Conservation (phyloP, 2,888 invertebrate genomes). For the Blera fallax region DNA sequence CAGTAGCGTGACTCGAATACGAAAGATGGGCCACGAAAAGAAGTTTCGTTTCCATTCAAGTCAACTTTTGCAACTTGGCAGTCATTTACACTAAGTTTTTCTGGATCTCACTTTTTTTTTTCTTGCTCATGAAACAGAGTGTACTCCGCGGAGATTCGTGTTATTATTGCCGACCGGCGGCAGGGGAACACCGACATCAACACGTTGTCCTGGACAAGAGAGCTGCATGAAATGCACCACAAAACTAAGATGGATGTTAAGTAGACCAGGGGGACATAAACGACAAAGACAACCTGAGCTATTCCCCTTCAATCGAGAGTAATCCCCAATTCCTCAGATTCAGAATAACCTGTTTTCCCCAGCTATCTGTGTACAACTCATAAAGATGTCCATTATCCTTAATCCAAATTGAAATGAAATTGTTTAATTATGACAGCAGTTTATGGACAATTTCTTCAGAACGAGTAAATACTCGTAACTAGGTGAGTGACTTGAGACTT, state of each 20-base stretch:
- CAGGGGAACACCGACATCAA: neutral
- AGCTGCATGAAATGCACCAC: neutral
- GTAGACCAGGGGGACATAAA: neutral
- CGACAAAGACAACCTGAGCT: too few species aligned
- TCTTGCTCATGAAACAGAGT: neutral
- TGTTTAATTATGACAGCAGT: constrained; percentile 9
- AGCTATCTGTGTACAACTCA: neutral
- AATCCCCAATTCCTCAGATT: too few species aligned
- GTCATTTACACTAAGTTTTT: constrained; percentile 51
- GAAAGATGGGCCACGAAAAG: constrained; percentile 15
- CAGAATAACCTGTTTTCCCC: too few species aligned
- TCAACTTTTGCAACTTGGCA: constrained; percentile 48
- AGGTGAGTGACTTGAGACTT: neutral
- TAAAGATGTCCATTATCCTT: neutral
- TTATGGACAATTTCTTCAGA: neutral
- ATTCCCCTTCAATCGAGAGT: too few species aligned
- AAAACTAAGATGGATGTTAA: neutral
- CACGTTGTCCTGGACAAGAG: neutral
- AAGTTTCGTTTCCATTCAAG: constrained; percentile 42
- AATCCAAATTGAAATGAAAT: neutral
- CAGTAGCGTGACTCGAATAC: constrained; percentile 61
- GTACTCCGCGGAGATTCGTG: neutral
- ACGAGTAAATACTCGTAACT: neutral
- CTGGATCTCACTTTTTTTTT: constrained; percentile 10
- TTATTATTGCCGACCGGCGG: neutral